Evolutionary conservation across 1,140 invertebrate genomes (phyloP).

Genomic region (Drosophila chauvacae): DNA sequence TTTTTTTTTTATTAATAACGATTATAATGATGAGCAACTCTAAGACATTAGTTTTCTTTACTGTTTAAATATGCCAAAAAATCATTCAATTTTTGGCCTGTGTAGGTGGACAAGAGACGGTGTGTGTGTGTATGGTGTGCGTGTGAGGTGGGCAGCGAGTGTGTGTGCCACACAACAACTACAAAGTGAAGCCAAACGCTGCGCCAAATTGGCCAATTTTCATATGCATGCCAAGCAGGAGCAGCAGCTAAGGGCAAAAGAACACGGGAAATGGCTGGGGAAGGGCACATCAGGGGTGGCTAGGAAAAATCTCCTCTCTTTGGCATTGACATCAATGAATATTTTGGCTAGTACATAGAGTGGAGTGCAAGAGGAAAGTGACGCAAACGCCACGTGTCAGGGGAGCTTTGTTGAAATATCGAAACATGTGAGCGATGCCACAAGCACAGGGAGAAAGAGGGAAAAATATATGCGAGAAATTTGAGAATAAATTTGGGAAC

Average conservation of each 20-base stretch:
- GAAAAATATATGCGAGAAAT: background rate
- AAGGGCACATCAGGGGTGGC: background rate
- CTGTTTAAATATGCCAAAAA: too few relatives aligned
- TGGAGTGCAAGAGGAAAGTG: conserved; percentile 4
- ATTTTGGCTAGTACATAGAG: conserved; percentile 15
- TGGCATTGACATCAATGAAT: conserved; percentile 72
- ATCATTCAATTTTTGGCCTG: background rate
- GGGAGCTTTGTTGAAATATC: conserved; percentile 60
- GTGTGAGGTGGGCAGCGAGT: background rate
- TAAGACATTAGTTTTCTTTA: too few relatives aligned
- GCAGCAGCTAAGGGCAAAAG: conserved; percentile 1
- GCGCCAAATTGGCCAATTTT: conserved; percentile 76
- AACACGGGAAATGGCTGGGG: background rate
- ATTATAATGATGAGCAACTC: too few relatives aligned
- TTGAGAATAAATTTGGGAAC: background rate
- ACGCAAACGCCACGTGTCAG: conserved; percentile 55
- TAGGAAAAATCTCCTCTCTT: conserved; percentile 33
- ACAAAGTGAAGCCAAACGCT: conserved; percentile 64
- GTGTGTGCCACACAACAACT: conserved; percentile 18
- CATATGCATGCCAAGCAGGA: conserved; percentile 63
- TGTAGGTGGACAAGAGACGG: background rate
- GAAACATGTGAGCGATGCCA: conserved; percentile 50
- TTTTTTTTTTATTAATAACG: too few relatives aligned
- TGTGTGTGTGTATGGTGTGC: background rate
- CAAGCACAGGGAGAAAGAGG: conserved; percentile 17